These are phyloP conservation scores for Brachyhypopomus occidentalis DNA, from an alignment of 2,113 vertebrate genomes.

Conservation along the genomic window DNA sequence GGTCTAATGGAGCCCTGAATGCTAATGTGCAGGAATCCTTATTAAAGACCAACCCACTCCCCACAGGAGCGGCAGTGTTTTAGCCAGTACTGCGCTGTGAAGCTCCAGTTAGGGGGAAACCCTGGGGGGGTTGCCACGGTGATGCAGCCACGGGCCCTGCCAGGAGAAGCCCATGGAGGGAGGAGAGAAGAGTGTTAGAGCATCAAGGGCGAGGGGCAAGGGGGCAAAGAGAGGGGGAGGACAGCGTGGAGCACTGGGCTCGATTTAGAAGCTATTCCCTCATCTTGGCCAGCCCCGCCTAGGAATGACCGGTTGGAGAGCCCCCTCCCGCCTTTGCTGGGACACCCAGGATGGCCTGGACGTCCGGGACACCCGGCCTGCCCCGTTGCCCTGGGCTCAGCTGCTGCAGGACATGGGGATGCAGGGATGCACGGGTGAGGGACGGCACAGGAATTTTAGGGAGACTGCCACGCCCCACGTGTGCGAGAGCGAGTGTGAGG, in stretches of 20 bases:
- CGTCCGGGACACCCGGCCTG: slow-evolving; percentile 34
- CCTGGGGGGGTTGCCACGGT: no score
- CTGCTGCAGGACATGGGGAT: slow-evolving; percentile 62
- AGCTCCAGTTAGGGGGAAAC: slow-evolving; percentile 21
- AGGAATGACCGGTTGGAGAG: slow-evolving; percentile 74
- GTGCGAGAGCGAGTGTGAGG: slow-evolving; percentile 47
- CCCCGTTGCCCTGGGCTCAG: slow-evolving; percentile 65
- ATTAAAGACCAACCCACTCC: background rate
- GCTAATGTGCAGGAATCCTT: background rate
- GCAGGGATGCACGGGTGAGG: slow-evolving; percentile 50
- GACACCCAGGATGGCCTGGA: background rate
- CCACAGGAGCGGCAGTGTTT: background rate
- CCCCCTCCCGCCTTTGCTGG: slow-evolving; percentile 29
- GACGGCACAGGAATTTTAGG: slow-evolving; percentile 61
- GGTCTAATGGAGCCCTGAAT: background rate
- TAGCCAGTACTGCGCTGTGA: background rate
- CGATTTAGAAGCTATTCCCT: slow-evolving; percentile 66
- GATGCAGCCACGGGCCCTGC: background rate
- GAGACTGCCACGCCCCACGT: slow-evolving; percentile 66
- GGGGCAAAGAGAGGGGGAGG: slow-evolving; percentile 47
- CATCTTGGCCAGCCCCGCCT: slow-evolving; percentile 67
- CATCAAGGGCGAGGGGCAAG: no score
- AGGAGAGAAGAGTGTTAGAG: background rate
- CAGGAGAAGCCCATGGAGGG: slow-evolving; percentile 19
- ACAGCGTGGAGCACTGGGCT: slow-evolving; percentile 48